These are phyloP conservation scores for Zaprionus vittiger DNA, from an alignment of 1,140 invertebrate species.

Conservation along the genomic window DNA sequence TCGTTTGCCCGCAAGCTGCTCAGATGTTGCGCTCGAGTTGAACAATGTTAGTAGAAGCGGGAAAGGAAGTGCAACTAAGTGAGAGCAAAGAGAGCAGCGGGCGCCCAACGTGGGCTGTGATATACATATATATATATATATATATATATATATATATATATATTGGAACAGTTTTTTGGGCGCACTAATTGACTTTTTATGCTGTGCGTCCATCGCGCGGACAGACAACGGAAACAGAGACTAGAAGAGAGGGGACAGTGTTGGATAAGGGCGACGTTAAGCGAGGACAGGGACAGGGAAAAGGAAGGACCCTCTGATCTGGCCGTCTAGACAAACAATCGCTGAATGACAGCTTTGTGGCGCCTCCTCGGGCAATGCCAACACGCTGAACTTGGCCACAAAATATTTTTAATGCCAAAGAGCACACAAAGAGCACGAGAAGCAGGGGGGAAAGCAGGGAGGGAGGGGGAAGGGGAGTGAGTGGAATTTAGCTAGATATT, in stretches of 20 bases:
- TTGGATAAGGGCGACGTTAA: neutral
- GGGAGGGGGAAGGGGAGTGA: neutral
- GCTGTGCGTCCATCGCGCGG: conserved; percentile 20
- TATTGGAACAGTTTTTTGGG: conserved; percentile 23
- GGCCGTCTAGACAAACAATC: conserved; percentile 40
- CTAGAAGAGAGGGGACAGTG: neutral
- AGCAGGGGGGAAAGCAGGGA: neutral
- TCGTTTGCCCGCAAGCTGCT: conserved; percentile 41
- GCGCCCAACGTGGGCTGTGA: neutral
- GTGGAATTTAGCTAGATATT: neutral
- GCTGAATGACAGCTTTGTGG: conserved; percentile 26
- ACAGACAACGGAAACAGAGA: conserved; percentile 7
- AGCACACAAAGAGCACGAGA: neutral
- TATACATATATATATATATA: too few relatives aligned
- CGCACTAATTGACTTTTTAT: conserved; percentile 61
- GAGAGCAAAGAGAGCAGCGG: neutral
- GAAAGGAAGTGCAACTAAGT: neutral
- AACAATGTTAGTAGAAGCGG: neutral
- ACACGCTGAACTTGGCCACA: conserved; percentile 6
- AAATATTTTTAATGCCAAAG: conserved; percentile 11
- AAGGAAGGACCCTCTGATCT: neutral
- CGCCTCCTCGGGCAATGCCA: conserved; percentile 6
- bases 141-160: neutral
- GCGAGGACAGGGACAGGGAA: neutral
- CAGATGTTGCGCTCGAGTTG: conserved; percentile 16